Base-by-base conservation (phyloP, 2,888 invertebrate genomes). In the Scaptomyza tumidula region DNA sequence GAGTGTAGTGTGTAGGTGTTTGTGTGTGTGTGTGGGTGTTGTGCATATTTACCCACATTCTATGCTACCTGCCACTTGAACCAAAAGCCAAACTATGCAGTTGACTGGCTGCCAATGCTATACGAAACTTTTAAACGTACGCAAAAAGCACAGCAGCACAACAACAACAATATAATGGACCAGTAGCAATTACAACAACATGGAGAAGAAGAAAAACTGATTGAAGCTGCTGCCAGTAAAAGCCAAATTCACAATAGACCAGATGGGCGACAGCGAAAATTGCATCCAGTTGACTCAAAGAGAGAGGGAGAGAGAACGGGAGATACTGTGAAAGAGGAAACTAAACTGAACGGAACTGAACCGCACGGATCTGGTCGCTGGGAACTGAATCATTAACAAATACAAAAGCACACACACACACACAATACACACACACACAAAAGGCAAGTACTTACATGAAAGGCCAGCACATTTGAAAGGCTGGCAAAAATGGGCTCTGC, bases 401-500 rank as follows among this genome's bases (percentile, higher is more conserved):
- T 33, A 46, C 29, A 29, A 46, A 41, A 41, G 9, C 5, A 41
- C 41, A 41, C 37, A n/a, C n/a, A n/a, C n/a, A n/a, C 35, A n/a
- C 35, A 37, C 37, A 49, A 37, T 7, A n/a, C 35, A 37, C 35
- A n/a, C 13, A 39, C 14, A 49, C 35, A 48, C 27, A 58, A 54
- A 44, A 37, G 13, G 10, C n/a, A 49, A 10, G 16, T 10, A 86
- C 93, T 94, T 90, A 96, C 97, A 92, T 96, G 95, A 93, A 94
- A 96, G 43, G 97, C 96, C 85, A 98, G 93, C 72, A 98, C 95
- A 92, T 98, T 98, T 45, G 98, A 96, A 54, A 99, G 94, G 90
- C 97, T 98, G 13, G 96, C 97, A 68, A 96, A 93, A 13, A 99
- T 95, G 0, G 97, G 96, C 92, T 99, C 98, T 2, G 98, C 95